Conservation (phyloP, 2,888 invertebrate genomes). For the Rhamphomyia laevipes region DNA sequence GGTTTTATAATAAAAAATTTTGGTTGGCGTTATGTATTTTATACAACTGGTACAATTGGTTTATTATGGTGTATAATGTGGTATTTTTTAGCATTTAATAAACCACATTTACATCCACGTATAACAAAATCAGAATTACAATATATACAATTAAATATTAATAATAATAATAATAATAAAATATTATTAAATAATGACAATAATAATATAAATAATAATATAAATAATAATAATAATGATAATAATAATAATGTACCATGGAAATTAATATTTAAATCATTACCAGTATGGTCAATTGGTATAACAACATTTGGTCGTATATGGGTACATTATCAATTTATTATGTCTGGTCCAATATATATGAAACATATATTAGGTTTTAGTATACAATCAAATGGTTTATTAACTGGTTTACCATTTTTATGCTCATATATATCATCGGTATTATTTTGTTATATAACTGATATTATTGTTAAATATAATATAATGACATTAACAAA, state of each 20-base stretch:
- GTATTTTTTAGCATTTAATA: constrained; percentile 57
- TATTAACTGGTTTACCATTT: constrained; percentile 55
- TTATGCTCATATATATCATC: constrained; percentile 58
- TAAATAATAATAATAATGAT: constrained; percentile 25
- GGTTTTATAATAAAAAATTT: constrained; percentile 55
- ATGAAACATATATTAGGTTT: constrained; percentile 58
- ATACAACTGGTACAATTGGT: constrained; percentile 54
- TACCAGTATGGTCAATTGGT: constrained; percentile 58
- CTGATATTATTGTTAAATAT: constrained; percentile 48
- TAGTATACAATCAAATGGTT: constrained; percentile 56
- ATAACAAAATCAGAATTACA: constrained; percentile 51
- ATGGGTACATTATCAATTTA: constrained; percentile 63
- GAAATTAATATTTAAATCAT: constrained; percentile 48
- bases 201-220: constrained; percentile 37
- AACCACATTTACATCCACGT: constrained; percentile 54
- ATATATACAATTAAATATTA: constrained; percentile 53
- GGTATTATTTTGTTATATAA: constrained; percentile 55
- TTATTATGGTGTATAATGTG: constrained; percentile 54
- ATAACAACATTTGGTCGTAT: constrained; percentile 63
- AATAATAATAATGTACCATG: constrained; percentile 47
- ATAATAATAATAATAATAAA: constrained; percentile 28
- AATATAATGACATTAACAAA: constrained; percentile 49
- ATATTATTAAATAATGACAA: constrained; percentile 39
- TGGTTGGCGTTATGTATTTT: constrained; percentile 58
- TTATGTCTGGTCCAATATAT: constrained; percentile 56